Base-by-base conservation (phyloP, 2,113 vertebrate genomes). In the Bubo scandiacus region DNA sequence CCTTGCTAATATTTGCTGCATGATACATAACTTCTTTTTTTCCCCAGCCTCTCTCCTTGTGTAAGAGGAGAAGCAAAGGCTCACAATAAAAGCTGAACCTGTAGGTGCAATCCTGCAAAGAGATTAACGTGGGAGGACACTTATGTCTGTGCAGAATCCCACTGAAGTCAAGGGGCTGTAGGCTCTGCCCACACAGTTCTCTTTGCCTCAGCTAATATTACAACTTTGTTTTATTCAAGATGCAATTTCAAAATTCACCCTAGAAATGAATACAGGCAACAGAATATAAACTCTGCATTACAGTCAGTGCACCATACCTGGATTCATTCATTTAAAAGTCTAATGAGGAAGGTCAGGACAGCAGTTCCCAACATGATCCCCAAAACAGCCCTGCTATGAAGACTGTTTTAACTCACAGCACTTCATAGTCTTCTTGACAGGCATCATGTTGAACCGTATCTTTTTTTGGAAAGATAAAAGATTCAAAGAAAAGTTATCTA, bases 101-200 rank as follows among this genome's bases (percentile, higher is more conserved):
- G 83, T 20, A 62, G 66, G 84, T 91, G 42, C 59, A 59, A 15
- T 63, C 66, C 75, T 75, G 58, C 61, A 49, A 32, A 86, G 73
- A 75, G 90, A 81, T 2, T 1, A 78, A 92, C 0, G 86, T 95
- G 93, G 97, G 97, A 95, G 66, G 93, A 96, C 81, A 61, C 38
- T 90, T 67, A 20, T 14, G 73, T 49, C 84, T 88, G 57, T 65
- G 71, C 65, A 61, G 72, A 68, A 80, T 92, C 87, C 52, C 88
- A 86, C 57, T 43, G 82, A 45, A 87, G 55, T 52, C 95, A 57
- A 87, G 90, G 73, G 77, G 75, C 89, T 16, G 6, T 8, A n/a
- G 9, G 59, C 66, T 88, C 92, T 92, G 90, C 95, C 83, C 92
- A 97, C 92, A 58, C 84, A 90, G 67, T 79, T 51, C 80, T 23